Conservation (phyloP, 2,888 invertebrate species). For the Villa cingulata region DNA sequence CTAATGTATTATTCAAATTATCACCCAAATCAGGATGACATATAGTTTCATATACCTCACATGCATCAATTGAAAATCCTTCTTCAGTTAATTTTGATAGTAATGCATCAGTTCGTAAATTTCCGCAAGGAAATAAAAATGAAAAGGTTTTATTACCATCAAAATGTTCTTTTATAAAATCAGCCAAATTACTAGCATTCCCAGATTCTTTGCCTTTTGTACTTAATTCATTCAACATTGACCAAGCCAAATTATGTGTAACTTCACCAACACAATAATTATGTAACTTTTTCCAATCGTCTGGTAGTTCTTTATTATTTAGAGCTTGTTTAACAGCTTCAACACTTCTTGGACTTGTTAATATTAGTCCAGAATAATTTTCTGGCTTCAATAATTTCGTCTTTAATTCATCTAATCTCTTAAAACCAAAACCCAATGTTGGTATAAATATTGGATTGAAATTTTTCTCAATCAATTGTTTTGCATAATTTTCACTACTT, state of each 20-base stretch:
- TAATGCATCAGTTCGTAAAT: constrained; percentile 40
- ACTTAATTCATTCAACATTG: constrained; percentile 35
- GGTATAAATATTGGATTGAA: constrained; percentile 39
- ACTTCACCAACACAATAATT: constrained; percentile 43
- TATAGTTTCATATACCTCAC: constrained; percentile 42
- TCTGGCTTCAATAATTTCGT: constrained; percentile 35
- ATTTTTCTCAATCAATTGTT: constrained; percentile 33
- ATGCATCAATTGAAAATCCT: constrained; percentile 35
- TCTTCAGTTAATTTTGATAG: constrained; percentile 33
- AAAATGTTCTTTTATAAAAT: constrained; percentile 38
- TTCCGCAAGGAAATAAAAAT: constrained; percentile 43
- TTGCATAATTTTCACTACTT: constrained; percentile 37
- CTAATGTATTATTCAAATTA: constrained; percentile 32
- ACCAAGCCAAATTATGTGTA: constrained; percentile 37
- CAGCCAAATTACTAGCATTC: constrained; percentile 40
- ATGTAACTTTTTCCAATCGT: constrained; percentile 36
- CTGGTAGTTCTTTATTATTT: constrained; percentile 31
- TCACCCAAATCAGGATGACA: constrained; percentile 36
- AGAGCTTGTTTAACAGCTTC: constrained; percentile 36
- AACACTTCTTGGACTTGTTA: constrained; percentile 44
- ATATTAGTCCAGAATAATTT: constrained; percentile 39
- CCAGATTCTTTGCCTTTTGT: constrained; percentile 42
- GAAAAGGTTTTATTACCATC: constrained; percentile 35
- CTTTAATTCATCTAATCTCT: constrained; percentile 35
- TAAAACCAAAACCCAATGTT: constrained; percentile 40